Percentiles rank a stretch among this genome's conserved stretches.
These are phyloP conservation scores for Dromas ardeola DNA, from an alignment of 2,113 vertebrate genomes.

Conservation along the genomic window DNA sequence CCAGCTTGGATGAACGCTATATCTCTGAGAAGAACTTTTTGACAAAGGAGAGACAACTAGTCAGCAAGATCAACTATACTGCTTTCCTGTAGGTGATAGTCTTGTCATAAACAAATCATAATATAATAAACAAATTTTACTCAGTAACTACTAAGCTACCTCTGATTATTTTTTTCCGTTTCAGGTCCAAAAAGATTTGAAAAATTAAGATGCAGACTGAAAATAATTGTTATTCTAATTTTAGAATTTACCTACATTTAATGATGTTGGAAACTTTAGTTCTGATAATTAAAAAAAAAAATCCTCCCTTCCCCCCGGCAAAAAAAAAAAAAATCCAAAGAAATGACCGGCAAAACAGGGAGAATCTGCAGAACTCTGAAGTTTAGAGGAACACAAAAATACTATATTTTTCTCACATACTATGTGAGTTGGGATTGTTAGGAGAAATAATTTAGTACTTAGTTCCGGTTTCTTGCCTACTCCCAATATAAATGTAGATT, in stretches of 20 bases:
- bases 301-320: fast-evolving
- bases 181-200: not conserved
- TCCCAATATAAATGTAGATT: not conserved
- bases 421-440: not conserved
- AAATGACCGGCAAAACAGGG: not conserved
- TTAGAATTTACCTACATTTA: not conserved
- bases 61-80: not conserved
- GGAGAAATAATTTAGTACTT: not conserved
- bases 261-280: not conserved
- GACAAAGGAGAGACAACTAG: not conserved
- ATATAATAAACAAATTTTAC: not conserved
- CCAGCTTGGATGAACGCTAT: fast-evolving
- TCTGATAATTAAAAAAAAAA: not conserved
- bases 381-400: not conserved
- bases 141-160: not conserved
- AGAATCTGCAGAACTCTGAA: not conserved
- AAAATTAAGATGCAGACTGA: not conserved
- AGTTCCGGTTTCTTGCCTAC: not conserved
- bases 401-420: not conserved
- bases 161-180: not conserved
- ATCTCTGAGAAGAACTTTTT: not conserved
- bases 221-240: not conserved
- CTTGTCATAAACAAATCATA: not conserved
- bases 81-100: not conserved
- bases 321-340: no score